Base-by-base conservation (phyloP, 2,888 invertebrate genomes). In the Azorinus chamasolen region DNA sequence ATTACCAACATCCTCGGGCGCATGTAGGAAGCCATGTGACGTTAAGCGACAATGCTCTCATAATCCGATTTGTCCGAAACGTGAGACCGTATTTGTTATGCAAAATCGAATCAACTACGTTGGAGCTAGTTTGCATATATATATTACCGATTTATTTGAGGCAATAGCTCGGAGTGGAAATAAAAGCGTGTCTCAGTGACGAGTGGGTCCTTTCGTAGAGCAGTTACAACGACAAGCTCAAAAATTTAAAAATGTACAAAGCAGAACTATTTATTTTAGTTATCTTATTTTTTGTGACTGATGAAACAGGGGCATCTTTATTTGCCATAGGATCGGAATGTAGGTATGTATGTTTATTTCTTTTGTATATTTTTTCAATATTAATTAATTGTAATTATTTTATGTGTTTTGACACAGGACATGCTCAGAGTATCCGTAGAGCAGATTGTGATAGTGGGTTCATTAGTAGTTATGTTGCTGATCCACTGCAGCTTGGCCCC, bases 11-110 rank as follows among this genome's bases (percentile, higher is more conserved):
- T 54, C 72, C 65, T 46, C 59, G 72, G 72, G 72, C 72, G 65
- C 46, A 51, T 55, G 65, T 72, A 53, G 59, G 61, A 65, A 72
- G 61, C 27, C 65, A 72, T 65, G 65, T 64, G 61, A 59, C 64
- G 37, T 54, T 59, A 37, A 46, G 45, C 55, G 55, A 65, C 72
- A 72, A 53, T 65, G 72, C 53, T 37, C 65, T 65, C 32, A 65
- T 65, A 72, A 72, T 72, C 72, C 54, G 65, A 72, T 72, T 72
- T 65, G 27, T 59, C 72, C 43, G 27, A 46, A 65, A 65, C 59
- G 65, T 48, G 65, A 59, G 61, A 61, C 72, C 39, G 53, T 61
- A 61, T 61, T 65, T 59, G 72, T 72, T 46, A 48, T 51, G 70
- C 63, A 57, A 72, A 72, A 72, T 72, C 65, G 72, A 72, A 65